Evolutionary conservation across 2,888 invertebrate genomes (phyloP).

Genomic region (Apodemia duryi): DNA sequence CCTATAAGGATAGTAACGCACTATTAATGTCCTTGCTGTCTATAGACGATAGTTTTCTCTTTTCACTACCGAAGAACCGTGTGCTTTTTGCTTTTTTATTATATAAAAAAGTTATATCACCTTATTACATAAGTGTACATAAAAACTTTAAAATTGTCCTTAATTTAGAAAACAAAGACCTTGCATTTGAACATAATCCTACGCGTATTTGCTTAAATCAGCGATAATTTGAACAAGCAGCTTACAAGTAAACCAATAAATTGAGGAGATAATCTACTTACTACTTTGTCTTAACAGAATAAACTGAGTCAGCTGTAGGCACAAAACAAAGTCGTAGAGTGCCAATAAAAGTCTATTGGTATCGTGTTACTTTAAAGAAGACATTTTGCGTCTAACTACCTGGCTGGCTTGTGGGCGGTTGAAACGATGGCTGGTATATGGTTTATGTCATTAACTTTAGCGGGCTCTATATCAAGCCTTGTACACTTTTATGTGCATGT

Average conservation of each 20-base stretch:
- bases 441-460: constrained; percentile 34
- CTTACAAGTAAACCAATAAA: constrained; percentile 18
- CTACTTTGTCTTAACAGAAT: constrained; percentile 19
- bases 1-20: too few relatives aligned
- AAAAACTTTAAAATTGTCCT: too few relatives aligned
- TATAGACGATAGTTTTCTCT: too few relatives aligned
- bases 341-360: constrained; percentile 44
- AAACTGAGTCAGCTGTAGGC: constrained; percentile 20
- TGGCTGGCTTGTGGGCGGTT: constrained; percentile 51
- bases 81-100: too few relatives aligned
- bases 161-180: too few relatives aligned
- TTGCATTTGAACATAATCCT: background rate
- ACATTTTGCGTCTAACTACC: constrained; percentile 58
- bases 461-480: constrained; percentile 13
- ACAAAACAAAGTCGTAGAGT: constrained; percentile 32
- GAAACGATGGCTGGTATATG: constrained; percentile 40
- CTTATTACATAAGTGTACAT: too few relatives aligned
- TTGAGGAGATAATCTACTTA: constrained; percentile 21
- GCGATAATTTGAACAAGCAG: constrained; percentile 18
- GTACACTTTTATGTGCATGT: too few relatives aligned
- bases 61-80: too few relatives aligned
- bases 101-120: too few relatives aligned
- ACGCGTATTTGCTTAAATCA: constrained; percentile 12
- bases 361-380: constrained; percentile 64
- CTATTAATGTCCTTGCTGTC: too few relatives aligned